phyloP scores from a whole-genome alignment of 30 jellyfish, hydroid and myxozoan species.

The Hydractinia symbiolongicarpus region DNA sequence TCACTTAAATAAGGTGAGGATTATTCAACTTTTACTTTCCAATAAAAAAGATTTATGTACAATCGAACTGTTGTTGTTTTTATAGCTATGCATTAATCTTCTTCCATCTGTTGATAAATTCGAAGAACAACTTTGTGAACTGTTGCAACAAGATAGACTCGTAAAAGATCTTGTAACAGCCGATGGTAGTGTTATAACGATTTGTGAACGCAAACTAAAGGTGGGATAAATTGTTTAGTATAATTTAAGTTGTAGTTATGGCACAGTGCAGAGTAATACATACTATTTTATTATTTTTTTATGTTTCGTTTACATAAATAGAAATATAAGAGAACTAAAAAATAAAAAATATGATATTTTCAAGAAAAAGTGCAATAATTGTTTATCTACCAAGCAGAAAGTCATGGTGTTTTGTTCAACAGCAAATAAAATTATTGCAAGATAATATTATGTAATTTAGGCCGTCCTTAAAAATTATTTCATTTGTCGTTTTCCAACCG shows the following conservation, averaged over 20 bases:
- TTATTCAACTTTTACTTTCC: neutral
- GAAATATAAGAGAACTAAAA: no score
- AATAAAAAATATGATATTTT: no score
- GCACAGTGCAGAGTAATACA: neutral
- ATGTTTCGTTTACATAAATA: neutral
- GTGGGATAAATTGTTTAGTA: slow-evolving; percentile 20
- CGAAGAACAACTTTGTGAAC: slow-evolving; percentile 66
- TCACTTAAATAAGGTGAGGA: slow-evolving; percentile 61
- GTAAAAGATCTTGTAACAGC: slow-evolving; percentile 57
- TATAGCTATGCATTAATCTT: slow-evolving; percentile 46
- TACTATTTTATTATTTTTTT: neutral
- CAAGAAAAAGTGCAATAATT: no score
- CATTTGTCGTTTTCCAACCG: no score
- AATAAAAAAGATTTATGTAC: neutral
- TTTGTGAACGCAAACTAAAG: slow-evolving; percentile 75
- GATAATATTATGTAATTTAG: no score
- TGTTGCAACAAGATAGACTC: slow-evolving; percentile 70
- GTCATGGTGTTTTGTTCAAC: no score
- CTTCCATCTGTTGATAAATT: slow-evolving; percentile 75
- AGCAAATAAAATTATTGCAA: no score
- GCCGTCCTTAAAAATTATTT: no score
- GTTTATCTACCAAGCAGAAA: no score
- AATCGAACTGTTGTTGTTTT: neutral
- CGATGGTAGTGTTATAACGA: slow-evolving; percentile 74
- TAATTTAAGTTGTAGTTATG: neutral